These are phyloP conservation scores for Chionis minor DNA, from an alignment of 2,113 vertebrate genomes.

Conservation along the genomic window DNA sequence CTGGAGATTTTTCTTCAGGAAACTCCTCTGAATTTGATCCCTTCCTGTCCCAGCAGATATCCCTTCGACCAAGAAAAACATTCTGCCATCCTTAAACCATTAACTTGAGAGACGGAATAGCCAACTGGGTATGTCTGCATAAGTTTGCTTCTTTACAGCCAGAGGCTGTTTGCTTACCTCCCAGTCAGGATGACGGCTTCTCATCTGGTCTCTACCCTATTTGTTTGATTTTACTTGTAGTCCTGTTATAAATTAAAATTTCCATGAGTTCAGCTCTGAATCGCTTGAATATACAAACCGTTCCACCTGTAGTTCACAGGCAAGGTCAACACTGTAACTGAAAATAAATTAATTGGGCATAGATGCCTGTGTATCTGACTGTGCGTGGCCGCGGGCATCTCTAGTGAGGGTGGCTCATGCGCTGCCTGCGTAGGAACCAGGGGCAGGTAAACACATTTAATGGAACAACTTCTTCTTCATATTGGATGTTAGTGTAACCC, in stretches of 20 bases:
- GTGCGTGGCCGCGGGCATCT: background rate
- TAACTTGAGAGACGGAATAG: background rate
- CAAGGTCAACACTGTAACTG: background rate
- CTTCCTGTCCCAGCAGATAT: background rate
- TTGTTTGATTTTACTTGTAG: background rate
- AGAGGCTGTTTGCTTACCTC: background rate
- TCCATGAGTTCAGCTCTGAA: background rate
- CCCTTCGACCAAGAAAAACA: background rate
- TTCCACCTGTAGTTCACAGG: background rate
- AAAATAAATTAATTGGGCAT: background rate
- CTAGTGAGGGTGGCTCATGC: background rate
- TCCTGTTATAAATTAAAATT: background rate
- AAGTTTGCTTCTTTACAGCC: background rate
- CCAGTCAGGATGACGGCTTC: background rate
- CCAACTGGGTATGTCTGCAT: background rate
- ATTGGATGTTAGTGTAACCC: background rate
- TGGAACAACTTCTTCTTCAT: background rate
- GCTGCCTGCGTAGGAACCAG: background rate
- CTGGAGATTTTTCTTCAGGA: background rate
- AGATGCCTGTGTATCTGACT: background rate
- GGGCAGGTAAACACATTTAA: background rate
- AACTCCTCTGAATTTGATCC: background rate
- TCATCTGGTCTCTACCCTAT: background rate
- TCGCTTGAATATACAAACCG: background rate
- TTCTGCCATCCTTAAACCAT: background rate